phyloP scores from a whole-genome alignment of 2,797 vertebrate species.

The Sebastiscus albofasciatus region DNA sequence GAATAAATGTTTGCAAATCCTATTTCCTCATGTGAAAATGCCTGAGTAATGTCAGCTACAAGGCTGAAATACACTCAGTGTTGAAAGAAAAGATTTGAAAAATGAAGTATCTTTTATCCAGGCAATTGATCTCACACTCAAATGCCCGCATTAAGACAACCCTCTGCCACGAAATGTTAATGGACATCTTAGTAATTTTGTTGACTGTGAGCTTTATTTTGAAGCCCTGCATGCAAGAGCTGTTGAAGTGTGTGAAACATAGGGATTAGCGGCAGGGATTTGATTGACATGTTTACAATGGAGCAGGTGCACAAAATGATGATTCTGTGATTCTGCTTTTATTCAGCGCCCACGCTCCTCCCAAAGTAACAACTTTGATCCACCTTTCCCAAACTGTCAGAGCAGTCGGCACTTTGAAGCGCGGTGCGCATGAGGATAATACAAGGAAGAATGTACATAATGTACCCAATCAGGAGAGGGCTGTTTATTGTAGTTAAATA shows the following conservation, averaged over 20 bases:
- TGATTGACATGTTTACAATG: conserved; percentile 42
- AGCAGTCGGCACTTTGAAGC: neutral
- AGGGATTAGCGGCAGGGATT: conserved; percentile 26
- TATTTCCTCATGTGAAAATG: neutral
- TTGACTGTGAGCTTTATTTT: conserved; percentile 32
- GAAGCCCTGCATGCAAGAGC: conserved; percentile 7
- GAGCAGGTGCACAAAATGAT: conserved; percentile 25
- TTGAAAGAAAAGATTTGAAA: conserved; percentile 6
- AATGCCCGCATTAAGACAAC: neutral
- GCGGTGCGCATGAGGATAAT: neutral
- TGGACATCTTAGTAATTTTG: neutral
- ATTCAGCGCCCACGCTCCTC: neutral
- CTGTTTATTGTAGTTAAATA: neutral
- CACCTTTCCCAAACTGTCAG: conserved; percentile 3
- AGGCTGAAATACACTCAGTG: neutral
- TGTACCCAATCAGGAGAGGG: neutral
- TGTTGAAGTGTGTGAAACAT: conserved; percentile 10
- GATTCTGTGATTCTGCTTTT: conserved; percentile 22
- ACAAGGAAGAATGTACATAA: neutral
- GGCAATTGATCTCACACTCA: neutral
- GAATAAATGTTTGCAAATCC: neutral
- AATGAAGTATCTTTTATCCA: conserved; percentile 8
- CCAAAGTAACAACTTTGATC: conserved; percentile 34
- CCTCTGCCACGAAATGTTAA: neutral
- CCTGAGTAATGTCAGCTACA: neutral